Conservation (phyloP, 2,888 invertebrate genomes). For the Stenolophus ochropezus region DNA sequence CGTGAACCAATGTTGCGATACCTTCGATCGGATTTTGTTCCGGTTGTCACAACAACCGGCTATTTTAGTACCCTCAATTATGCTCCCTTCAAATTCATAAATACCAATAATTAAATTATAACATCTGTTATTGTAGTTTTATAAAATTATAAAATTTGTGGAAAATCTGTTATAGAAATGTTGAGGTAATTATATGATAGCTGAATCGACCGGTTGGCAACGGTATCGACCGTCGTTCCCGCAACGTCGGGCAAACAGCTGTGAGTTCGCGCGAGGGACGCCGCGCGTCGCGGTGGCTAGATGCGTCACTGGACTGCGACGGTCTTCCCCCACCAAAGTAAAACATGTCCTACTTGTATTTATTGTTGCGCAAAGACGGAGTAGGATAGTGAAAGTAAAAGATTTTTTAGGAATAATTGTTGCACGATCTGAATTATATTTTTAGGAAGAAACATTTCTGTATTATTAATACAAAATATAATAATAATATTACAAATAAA, state of each 20-base stretch:
- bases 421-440: not conserved
- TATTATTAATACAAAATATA: too few relatives aligned
- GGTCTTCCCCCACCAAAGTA: not conserved
- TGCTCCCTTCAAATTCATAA: too few relatives aligned
- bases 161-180: not conserved
- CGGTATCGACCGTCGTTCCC: conserved; percentile 33
- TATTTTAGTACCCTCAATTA: too few relatives aligned
- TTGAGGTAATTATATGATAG: conserved; percentile 20
- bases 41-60: too few relatives aligned
- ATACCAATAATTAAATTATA: too few relatives aligned
- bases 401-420: not conserved
- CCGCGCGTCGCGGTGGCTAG: conserved; percentile 18
- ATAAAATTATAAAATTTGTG: too few relatives aligned
- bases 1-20: too few relatives aligned
- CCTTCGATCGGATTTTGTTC: too few relatives aligned
- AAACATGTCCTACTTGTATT: conserved; percentile 20
- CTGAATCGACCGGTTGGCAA: conserved; percentile 50
- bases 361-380: conserved; percentile 21
- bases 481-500: too few relatives aligned
- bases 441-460: too few relatives aligned
- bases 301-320: conserved; percentile 5
- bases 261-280: conserved; percentile 30
- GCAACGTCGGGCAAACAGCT: conserved; percentile 38
- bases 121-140: too few relatives aligned
- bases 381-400: not conserved